Evolutionary conservation across 2,797 vertebrate genomes (phyloP).

Genomic region (Coluber constrictor): DNA sequence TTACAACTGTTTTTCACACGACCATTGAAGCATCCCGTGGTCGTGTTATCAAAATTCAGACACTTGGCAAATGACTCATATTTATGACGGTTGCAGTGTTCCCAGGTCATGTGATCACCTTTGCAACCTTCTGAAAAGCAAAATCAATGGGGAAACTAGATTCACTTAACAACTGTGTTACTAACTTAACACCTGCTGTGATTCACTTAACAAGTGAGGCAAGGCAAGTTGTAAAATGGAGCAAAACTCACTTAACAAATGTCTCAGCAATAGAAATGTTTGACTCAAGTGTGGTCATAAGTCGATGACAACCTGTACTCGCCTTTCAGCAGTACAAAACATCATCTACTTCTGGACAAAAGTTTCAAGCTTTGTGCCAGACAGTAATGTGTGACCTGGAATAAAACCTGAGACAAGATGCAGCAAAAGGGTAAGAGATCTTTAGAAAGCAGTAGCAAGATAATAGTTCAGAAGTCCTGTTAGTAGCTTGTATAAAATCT

Average conservation of each 20-base stretch:
- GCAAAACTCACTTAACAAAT: not conserved
- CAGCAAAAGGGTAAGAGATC: not conserved
- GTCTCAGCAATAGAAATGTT: not conserved
- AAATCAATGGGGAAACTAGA: not conserved
- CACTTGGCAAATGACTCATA: not conserved
- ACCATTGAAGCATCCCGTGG: not conserved
- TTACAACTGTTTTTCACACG: not conserved
- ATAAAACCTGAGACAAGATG: not conserved
- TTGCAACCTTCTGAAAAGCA: not conserved
- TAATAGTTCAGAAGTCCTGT: not conserved
- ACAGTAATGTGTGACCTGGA: not conserved
- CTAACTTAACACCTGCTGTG: too few relatives aligned
- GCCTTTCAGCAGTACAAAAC: not conserved
- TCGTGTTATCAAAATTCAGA: not conserved
- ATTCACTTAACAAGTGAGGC: too few relatives aligned
- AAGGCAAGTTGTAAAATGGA: not conserved
- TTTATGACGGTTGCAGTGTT: not conserved
- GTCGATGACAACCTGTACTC: not conserved
- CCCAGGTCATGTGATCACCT: not conserved
- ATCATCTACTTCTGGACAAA: not conserved
- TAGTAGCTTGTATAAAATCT: not conserved
- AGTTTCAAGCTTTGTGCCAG: not conserved
- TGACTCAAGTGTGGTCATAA: not conserved
- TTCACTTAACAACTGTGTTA: not conserved
- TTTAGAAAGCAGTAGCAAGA: not conserved